phyloP scores from a whole-genome alignment of 2,113 vertebrate species.

The Tringa solitaria region DNA sequence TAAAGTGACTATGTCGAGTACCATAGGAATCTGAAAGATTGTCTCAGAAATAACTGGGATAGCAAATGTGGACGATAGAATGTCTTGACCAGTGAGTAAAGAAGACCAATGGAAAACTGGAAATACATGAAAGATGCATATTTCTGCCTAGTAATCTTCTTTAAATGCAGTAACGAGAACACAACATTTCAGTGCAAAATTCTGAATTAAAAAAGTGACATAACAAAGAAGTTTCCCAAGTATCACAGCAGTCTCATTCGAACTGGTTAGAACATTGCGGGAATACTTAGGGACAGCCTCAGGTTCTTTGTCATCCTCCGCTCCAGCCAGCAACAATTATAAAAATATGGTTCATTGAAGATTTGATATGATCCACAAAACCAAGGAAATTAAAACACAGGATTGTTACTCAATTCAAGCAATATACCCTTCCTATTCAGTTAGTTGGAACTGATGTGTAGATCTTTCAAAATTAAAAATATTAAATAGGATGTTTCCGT shows the following conservation, averaged over 20 bases:
- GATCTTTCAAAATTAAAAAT: background rate
- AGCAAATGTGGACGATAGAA: background rate
- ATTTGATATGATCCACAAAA: background rate
- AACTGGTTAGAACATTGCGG: background rate
- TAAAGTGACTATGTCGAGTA: background rate
- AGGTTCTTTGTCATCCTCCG: background rate
- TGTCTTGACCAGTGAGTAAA: background rate
- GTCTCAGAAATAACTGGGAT: background rate
- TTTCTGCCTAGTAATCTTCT: background rate
- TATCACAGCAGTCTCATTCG: background rate
- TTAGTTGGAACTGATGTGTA: background rate
- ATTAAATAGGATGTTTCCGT: background rate
- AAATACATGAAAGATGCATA: background rate
- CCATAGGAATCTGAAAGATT: background rate
- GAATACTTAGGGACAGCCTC: background rate
- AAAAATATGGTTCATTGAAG: background rate
- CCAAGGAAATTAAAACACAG: background rate
- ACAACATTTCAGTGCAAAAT: background rate
- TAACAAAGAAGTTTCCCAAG: background rate
- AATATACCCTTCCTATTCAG: background rate
- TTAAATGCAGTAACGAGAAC: background rate
- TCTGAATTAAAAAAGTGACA: background rate
- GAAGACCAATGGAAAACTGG: background rate
- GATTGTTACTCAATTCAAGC: background rate
- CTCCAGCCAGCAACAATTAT: background rate